A percentile compares a stretch with the other conserved stretches of the same genome.
Evolutionary conservation across 2,888 invertebrate genomes (phyloP).

Genomic region (Chymomyza fuscimana): DNA sequence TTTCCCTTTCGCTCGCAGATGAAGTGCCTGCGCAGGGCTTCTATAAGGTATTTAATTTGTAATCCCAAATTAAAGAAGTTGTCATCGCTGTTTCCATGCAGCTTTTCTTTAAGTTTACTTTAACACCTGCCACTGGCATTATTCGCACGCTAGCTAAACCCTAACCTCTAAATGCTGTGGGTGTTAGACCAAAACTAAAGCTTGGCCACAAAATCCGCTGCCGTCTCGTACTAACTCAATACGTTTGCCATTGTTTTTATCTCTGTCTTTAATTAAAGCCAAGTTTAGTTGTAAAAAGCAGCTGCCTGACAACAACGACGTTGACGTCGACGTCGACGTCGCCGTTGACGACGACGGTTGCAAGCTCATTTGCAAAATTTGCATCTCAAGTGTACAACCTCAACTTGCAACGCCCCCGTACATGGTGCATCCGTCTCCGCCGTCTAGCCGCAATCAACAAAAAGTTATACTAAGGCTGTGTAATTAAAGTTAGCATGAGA

Average conservation of each 20-base stretch:
- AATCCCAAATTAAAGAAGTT: no score
- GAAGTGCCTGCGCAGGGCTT: no score
- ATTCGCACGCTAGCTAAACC: background rate
- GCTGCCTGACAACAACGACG: conserved; percentile 28
- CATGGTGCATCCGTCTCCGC: background rate
- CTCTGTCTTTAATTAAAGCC: conserved; percentile 37
- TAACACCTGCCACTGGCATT: background rate
- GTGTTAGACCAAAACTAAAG: background rate
- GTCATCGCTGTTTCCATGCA: background rate
- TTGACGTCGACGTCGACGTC: no score
- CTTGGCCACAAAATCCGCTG: background rate
- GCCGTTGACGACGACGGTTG: conserved; percentile 28
- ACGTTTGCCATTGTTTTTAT: background rate
- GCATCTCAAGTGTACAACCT: conserved; percentile 31
- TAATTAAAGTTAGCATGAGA: conserved; percentile 46
- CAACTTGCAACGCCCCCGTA: background rate
- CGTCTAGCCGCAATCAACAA: conserved; percentile 46
- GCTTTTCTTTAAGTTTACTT: background rate
- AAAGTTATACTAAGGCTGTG: conserved; percentile 37
- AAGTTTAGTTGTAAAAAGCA: conserved; percentile 26
- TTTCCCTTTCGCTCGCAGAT: no score
- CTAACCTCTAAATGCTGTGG: background rate
- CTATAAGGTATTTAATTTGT: no score
- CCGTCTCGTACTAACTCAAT: background rate
- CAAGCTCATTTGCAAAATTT: conserved; percentile 34